Percentiles rank a stretch among this genome's conserved stretches.
phyloP scores from a whole-genome alignment of 1,140 invertebrate genomes.

The Conopomorpha cramerella region DNA sequence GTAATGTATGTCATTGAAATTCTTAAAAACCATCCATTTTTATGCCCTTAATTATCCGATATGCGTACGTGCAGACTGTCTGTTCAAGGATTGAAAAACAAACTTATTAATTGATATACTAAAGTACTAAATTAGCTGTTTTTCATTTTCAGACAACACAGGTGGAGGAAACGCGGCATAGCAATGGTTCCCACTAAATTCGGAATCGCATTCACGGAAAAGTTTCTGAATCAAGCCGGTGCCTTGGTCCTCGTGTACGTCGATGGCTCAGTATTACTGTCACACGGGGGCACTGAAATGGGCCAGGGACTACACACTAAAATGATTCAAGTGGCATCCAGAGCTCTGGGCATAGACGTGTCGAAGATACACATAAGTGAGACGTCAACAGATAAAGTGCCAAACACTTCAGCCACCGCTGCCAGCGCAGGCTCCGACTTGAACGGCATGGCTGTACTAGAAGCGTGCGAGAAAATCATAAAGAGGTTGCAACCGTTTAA shows the following conservation, averaged over 20 bases:
- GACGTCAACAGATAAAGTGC: conserved; percentile 91
- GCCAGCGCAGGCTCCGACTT: conserved; percentile 91
- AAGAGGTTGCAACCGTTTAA: conserved; percentile 79
- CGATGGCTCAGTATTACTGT: conserved; percentile 91
- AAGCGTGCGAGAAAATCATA: conserved; percentile 81
- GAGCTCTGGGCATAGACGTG: conserved; percentile 72
- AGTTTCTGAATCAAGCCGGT: conserved; percentile 86
- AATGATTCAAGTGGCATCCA: conserved; percentile 87
- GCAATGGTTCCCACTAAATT: conserved; percentile 88
- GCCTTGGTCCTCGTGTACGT: conserved; percentile 87
- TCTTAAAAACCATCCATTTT: too few species aligned
- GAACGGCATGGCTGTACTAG: conserved; percentile 91
- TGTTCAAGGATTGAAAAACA: too few species aligned
- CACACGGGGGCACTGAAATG: conserved; percentile 93
- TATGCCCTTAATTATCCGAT: too few species aligned
- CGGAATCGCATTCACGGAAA: conserved; percentile 83
- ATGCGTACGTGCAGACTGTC: too few species aligned
- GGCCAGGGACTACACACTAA: conserved; percentile 96
- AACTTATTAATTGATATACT: too few species aligned
- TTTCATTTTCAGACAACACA: conserved; percentile 67
- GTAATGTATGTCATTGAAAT: conserved; percentile 1
- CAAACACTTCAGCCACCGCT: conserved; percentile 91
- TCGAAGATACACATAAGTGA: conserved; percentile 86
- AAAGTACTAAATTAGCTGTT: too few species aligned
- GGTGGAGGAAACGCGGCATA: conserved; percentile 88